Evolutionary conservation across 2,113 vertebrate genomes (phyloP).

Genomic region (Plecturocebus donacophilus): DNA sequence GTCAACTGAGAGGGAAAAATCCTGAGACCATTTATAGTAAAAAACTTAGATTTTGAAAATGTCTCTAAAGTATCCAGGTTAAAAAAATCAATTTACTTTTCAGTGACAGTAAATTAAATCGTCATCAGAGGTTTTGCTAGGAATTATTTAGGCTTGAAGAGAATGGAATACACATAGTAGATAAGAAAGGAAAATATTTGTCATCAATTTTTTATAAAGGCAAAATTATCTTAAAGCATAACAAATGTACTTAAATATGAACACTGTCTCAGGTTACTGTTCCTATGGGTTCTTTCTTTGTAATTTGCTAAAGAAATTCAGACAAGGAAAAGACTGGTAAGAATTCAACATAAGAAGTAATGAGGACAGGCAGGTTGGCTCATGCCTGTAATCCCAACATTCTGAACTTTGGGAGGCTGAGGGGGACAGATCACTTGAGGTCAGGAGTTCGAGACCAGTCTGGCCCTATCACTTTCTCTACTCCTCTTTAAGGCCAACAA

Average conservation of each 20-base stretch:
- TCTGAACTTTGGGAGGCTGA: too few relatives aligned
- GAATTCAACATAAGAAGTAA: background rate
- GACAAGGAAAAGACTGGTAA: background rate
- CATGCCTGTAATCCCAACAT: too few relatives aligned
- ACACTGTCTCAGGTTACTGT: background rate
- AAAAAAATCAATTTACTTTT: background rate
- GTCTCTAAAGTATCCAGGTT: background rate
- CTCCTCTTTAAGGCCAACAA: too few relatives aligned
- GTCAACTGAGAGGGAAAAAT: background rate
- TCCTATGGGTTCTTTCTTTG: background rate
- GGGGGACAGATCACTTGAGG: too few relatives aligned
- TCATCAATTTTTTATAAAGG: background rate
- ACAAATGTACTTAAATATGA: background rate
- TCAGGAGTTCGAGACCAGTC: too few relatives aligned
- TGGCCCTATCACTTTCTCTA: too few relatives aligned
- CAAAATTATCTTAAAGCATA: background rate
- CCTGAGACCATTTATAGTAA: background rate
- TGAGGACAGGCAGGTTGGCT: too few relatives aligned
- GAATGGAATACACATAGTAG: background rate
- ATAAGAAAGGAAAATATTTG: background rate
- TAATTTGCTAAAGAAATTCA: background rate
- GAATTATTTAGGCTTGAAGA: background rate
- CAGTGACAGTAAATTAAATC: background rate
- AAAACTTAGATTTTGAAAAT: background rate
- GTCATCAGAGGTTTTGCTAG: background rate